Percentiles rank a stretch among this genome's conserved stretches.
Conservation (phyloP, 2,888 invertebrate genomes). For the Dinocampus coccinellae region DNA sequence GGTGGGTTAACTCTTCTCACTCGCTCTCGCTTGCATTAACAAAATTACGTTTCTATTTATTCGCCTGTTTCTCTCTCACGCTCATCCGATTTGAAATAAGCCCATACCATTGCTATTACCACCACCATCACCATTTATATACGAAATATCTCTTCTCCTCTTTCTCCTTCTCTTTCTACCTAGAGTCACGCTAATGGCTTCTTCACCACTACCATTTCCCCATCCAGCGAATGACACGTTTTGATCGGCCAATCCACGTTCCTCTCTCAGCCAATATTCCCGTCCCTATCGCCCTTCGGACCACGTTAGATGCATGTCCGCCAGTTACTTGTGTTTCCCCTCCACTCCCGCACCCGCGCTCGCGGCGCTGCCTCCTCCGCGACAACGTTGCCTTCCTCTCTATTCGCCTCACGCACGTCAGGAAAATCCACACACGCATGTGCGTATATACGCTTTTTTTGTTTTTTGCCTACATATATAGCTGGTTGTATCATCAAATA, state of each 20-base stretch:
- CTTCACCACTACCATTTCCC: conserved; percentile 24
- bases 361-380: conserved; percentile 29
- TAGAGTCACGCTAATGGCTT: conserved; percentile 17
- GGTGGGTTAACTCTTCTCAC: conserved; percentile 20
- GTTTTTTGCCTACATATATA: neutral
- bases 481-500: neutral
- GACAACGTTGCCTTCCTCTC: neutral
- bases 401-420: conserved; percentile 14
- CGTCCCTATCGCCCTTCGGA: conserved; percentile 31
- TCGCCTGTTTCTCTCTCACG: conserved; percentile 7
- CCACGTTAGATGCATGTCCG: conserved; percentile 27
- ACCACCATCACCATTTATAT: conserved; percentile 19
- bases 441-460: conserved; percentile 3
- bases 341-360: conserved; percentile 21
- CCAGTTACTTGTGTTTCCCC: conserved; percentile 12
- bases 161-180: neutral
- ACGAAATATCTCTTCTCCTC: neutral
- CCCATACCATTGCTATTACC: conserved; percentile 21
- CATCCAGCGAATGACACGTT: conserved; percentile 37
- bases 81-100: neutral
- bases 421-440: conserved; percentile 28
- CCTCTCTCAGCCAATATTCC: conserved; percentile 38
- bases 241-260: conserved; percentile 39
- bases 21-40: neutral
- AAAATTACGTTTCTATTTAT: neutral